Conservation (phyloP, 2,113 vertebrate genomes). For the Prunella himalayana region DNA sequence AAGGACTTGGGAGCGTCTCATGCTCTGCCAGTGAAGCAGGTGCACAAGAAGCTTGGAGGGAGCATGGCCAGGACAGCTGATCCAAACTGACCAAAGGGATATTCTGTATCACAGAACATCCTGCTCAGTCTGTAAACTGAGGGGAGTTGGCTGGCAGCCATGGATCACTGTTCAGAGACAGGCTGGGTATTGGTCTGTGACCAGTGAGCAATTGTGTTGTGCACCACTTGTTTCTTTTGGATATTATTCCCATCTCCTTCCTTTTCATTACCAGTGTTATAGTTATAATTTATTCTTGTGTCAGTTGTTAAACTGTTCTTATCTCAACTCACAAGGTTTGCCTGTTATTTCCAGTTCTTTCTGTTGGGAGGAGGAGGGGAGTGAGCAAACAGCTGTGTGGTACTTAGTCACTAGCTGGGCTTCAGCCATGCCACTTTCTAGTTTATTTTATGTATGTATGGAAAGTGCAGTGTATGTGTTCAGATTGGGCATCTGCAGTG, state of each 20-base stretch:
- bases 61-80: not conserved
- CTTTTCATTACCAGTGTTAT: not conserved
- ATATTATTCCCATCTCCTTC: not conserved
- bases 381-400: not conserved
- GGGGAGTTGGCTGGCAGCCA: not conserved
- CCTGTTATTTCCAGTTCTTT: not conserved
- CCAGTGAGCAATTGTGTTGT: not conserved
- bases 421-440: not conserved
- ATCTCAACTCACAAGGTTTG: not conserved
- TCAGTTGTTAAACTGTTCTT: not conserved
- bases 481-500: not conserved
- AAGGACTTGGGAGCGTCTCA: not conserved
- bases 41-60: not conserved
- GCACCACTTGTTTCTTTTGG: not conserved
- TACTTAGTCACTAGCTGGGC: not conserved
- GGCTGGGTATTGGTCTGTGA: not conserved
- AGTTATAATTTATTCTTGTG: not conserved
- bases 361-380: not conserved
- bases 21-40: not conserved
- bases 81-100: not conserved
- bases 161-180: not conserved
- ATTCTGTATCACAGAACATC: not conserved
- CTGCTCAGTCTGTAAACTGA: not conserved
- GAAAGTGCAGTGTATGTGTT: not conserved
- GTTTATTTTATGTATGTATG: not conserved